Conservation (phyloP, 2,797 vertebrate species). For the Lagodon rhomboides region DNA sequence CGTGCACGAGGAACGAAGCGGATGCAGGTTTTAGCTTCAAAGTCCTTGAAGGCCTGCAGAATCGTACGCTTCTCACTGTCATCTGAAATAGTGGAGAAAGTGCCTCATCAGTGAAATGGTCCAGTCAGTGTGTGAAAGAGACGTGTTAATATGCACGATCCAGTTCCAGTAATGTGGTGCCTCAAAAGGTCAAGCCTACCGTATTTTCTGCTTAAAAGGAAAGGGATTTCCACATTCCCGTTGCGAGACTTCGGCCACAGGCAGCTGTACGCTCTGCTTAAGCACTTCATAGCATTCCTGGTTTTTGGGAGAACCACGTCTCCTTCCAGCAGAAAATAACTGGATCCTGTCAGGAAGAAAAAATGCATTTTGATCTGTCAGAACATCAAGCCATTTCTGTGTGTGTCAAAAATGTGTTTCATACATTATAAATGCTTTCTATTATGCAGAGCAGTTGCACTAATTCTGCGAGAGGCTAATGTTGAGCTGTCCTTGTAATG, state of each 20-base stretch:
- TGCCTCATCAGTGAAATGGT: fast-evolving
- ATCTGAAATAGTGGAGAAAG: conserved; percentile 35
- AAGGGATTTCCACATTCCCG: conserved; percentile 60
- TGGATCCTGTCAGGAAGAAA: conserved; percentile 42
- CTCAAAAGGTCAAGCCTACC: conserved; percentile 41
- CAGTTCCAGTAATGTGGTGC: not conserved
- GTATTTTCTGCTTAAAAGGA: conserved; percentile 33
- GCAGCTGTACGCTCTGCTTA: not conserved
- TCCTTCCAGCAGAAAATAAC: conserved; percentile 60
- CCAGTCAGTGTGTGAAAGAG: not conserved
- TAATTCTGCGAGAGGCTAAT: conserved; percentile 1
- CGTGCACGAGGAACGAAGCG: conserved; percentile 33
- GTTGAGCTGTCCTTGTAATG: not conserved
- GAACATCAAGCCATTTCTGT: not conserved
- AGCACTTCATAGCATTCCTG: conserved; percentile 67
- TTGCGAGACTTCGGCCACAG: conserved; percentile 66
- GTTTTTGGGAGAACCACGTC: conserved; percentile 50
- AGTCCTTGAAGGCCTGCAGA: conserved; percentile 16
- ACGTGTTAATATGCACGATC: not conserved
- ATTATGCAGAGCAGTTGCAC: not conserved
- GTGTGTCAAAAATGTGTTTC: not conserved
- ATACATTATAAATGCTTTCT: not conserved
- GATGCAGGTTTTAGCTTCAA: conserved; percentile 69
- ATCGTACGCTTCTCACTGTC: conserved; percentile 2
- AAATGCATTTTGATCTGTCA: not conserved